Evolutionary conservation across 2,113 vertebrate genomes (phyloP).

Genomic region (Tragelaphus buxtoni): DNA sequence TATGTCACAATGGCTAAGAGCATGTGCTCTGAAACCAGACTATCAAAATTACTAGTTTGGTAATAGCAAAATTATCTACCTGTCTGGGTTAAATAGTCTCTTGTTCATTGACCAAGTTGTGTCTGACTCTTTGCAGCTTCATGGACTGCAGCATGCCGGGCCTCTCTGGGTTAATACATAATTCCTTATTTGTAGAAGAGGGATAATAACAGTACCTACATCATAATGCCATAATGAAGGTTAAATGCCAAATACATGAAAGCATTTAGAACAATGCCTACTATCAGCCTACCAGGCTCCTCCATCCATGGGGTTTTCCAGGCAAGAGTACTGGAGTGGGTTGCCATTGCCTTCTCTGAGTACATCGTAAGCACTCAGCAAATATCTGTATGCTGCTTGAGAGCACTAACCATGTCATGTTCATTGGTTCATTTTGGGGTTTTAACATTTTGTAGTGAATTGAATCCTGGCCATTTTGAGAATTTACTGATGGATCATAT

Average conservation of each 20-base stretch:
- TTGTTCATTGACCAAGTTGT: not conserved
- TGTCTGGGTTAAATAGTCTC: slow-evolving; percentile 8
- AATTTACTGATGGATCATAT: not conserved
- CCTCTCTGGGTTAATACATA: not conserved
- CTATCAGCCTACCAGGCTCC: too few relatives aligned
- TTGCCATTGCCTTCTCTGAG: too few relatives aligned
- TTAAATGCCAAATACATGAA: not conserved
- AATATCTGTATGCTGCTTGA: not conserved
- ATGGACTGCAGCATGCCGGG: not conserved
- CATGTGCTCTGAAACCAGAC: not conserved
- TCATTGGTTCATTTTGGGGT: not conserved
- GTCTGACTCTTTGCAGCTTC: not conserved
- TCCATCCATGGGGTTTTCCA: too few relatives aligned
- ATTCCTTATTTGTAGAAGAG: not conserved
- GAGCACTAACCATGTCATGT: not conserved
- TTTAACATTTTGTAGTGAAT: not conserved
- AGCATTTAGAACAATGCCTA: not conserved
- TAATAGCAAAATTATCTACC: not conserved
- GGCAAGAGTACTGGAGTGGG: too few relatives aligned
- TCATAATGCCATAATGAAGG: not conserved
- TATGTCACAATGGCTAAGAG: not conserved
- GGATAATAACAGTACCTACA: not conserved
- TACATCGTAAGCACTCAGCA: not conserved
- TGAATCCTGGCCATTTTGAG: not conserved
- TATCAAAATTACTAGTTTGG: not conserved